Base-by-base conservation (phyloP, 2,888 invertebrate genomes). In the Choreutis nemorana region DNA sequence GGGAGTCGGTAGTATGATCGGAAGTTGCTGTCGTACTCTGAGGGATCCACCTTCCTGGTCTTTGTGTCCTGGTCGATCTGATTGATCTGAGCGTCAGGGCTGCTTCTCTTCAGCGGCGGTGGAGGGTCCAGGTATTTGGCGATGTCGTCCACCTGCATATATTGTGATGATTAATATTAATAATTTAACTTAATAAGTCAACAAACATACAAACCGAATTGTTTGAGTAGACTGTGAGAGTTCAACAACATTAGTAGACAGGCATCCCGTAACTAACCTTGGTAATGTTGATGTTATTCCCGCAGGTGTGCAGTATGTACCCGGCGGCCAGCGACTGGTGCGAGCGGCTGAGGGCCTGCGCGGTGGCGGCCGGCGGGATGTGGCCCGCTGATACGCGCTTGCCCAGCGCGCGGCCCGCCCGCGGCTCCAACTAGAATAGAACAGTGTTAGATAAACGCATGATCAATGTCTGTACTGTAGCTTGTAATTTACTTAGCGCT, bases 331-430 rank as follows among this genome's bases (percentile, higher is more conserved):
- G n/a, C n/a, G n/a, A n/a, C n/a, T n/a, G n/a, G n/a, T 53, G 60
- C 35, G 45, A 50, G 46, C 61, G 55, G 40, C 47, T 50, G 14
- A 8, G 26, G 14, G 26, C 14, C n/a, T 8, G 47, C 30, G 39
- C 21, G 29, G 37, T 34, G 31, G 39, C 34, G 26, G 37, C 36
- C 33, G 42, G 31, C 29, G 42, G 34, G 36, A 75, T 47, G 45
- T 72, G 70, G 1, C 55, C 44, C n/a, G 75, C 77, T 14, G 79
- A 79, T 50, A 73, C 64, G 38, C 79, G 79, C 60, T 78, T 77
- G 57, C 70, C 73, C 1, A 73, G 60, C 20, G 59, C 57, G 12
- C 47, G 41, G 3, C 45, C 41, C 14, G 35, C 31, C 1, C 29
- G n/a, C n/a, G n/a, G n/a, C n/a, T n/a, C n/a, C n/a, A n/a, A n/a